Base-by-base conservation (phyloP, 53 echinoderm and acorn worm species). In the Antedon mediterranea region DNA sequence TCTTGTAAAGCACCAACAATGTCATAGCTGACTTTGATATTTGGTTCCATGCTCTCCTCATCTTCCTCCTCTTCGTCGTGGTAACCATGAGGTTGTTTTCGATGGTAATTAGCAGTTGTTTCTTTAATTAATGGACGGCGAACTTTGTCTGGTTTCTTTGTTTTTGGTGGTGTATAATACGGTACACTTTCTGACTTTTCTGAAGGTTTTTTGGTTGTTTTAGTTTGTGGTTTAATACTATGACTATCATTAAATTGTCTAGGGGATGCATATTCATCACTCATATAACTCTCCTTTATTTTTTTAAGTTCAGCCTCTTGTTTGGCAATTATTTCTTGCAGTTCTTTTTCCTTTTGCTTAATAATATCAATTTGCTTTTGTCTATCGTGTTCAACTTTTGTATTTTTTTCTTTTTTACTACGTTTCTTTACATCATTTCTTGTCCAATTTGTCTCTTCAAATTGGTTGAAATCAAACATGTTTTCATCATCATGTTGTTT, bases 361-460 rank as follows among this genome's bases (percentile, higher is more conserved):
- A 87, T 89, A 11, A 90, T 86, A 30, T 90, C 84, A 73, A 88
- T 85, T 43, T 90, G 83, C 70, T 88, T 83, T 74, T 86, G 76
- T n/a, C 88, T 80, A 43, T 86, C 76, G 26, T 73, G 70, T 43
- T 88, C 84, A 3, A 81, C 85, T 41, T 81, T 26, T 18, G 74
- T 30, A 31, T 74, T 42, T 0, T 57, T 32, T 29, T 81, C 76
- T 32, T 71, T 72, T 23, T 81, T 84, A 72, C 84, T 74, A n/a
- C 57, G 79, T 6, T 77, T 82, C 57, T 43, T 43, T 27, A 31
- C 73, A 20, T 78, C 71, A 28, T 81, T 78, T 74, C 28, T 72
- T 31, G 41, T 28, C 34, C 28, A 77, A 18, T 42, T 31, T 43
- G 43, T 76, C 43, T 72, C 77, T 77, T 86, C 78, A 37, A 11